Evolutionary conservation across 2,888 invertebrate species (phyloP).

Genomic region (Agonopterix alstromeriana): DNA sequence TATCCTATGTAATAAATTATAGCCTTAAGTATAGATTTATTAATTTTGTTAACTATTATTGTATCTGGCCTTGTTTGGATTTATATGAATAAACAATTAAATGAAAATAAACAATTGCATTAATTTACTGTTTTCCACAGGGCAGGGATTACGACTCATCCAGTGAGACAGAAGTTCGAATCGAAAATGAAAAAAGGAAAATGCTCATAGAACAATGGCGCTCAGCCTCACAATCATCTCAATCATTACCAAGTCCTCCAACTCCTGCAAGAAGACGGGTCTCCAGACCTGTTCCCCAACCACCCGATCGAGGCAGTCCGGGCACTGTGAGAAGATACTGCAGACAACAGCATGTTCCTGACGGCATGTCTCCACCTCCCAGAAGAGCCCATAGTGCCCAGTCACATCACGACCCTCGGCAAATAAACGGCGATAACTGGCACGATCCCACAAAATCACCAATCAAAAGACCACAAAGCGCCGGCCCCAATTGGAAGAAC

Average conservation of each 20-base stretch:
- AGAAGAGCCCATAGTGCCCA: conserved; percentile 56
- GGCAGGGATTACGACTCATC: conserved; percentile 89
- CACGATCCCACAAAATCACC: conserved; percentile 62
- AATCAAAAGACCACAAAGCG: conserved; percentile 63
- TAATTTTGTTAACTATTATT: too few relatives aligned
- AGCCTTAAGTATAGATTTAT: too few relatives aligned
- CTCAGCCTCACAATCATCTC: conserved; percentile 78
- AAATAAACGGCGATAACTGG: conserved; percentile 60
- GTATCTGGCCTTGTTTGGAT: too few relatives aligned
- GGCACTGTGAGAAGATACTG: conserved; percentile 48
- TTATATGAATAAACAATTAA: too few relatives aligned
- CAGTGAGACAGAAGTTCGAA: conserved; percentile 83
- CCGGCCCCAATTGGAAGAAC: conserved; percentile 61
- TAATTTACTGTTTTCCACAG: conserved; percentile 46
- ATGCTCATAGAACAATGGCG: conserved; percentile 86
- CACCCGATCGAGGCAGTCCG: conserved; percentile 62
- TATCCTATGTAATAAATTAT: too few relatives aligned
- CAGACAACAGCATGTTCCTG: conserved; percentile 51
- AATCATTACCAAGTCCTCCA: conserved; percentile 52
- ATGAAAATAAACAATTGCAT: not conserved
- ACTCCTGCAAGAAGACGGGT: conserved; percentile 54
- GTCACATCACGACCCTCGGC: conserved; percentile 48
- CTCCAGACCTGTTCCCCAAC: conserved; percentile 42
- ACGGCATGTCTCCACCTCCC: conserved; percentile 61
- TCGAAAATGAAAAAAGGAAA: conserved; percentile 81